phyloP scores from a whole-genome alignment of 2,797 vertebrate genomes.

The Falco rusticolus region DNA sequence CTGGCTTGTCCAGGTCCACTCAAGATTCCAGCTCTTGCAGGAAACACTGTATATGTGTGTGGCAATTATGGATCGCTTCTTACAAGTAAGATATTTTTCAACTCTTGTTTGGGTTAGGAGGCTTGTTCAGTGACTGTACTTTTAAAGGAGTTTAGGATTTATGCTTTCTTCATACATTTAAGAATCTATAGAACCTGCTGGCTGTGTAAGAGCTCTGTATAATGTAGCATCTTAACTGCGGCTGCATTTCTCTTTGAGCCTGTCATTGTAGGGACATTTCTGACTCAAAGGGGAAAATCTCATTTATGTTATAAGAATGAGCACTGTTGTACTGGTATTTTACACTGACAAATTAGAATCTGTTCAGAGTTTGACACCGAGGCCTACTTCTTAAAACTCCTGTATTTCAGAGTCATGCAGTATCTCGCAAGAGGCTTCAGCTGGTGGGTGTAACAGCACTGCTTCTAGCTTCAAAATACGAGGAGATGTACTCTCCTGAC shows the following conservation, averaged over 20 bases:
- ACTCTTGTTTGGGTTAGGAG: fast-evolving
- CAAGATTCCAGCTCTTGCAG: conserved; percentile 91
- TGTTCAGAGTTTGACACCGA: neutral
- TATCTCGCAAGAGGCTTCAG: conserved; percentile 90
- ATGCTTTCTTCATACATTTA: neutral
- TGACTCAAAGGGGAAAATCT: neutral
- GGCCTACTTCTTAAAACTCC: neutral
- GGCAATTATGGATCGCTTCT: conserved; percentile 89
- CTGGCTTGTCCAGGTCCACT: conserved; percentile 96
- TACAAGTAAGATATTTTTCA: conserved; percentile 80
- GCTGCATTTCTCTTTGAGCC: neutral
- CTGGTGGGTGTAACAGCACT: conserved; percentile 90
- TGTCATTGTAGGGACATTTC: neutral
- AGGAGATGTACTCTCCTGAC: conserved; percentile 89
- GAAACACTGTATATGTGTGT: conserved; percentile 94
- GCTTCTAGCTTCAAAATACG: conserved; percentile 93
- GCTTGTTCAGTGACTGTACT: fast-evolving
- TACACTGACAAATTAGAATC: neutral
- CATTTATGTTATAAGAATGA: neutral
- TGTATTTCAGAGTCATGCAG: conserved; percentile 81
- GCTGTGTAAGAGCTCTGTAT: neutral
- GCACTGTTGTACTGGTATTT: neutral
- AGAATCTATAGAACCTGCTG: neutral
- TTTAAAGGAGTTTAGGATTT: neutral
- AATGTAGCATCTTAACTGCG: neutral